A percentile compares a stretch with the other conserved stretches of the same genome.
Evolutionary conservation across 2,888 invertebrate species (phyloP).

Genomic region (Philhelius pedissequus): DNA sequence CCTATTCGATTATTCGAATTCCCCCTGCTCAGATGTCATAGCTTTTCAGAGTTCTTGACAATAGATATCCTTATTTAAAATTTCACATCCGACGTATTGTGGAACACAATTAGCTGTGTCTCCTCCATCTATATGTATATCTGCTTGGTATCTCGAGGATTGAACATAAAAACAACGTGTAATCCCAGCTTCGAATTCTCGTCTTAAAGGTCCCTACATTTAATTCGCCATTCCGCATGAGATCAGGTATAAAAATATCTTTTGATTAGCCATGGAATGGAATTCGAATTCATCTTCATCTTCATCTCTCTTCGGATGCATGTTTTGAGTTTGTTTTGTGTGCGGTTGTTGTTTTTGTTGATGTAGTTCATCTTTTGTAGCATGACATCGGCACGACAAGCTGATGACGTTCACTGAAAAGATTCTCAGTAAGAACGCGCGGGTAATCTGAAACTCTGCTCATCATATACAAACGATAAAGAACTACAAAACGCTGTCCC

Average conservation of each 20-base stretch:
- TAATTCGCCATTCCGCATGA: slow-evolving; percentile 33
- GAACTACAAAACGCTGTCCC: slow-evolving; percentile 26
- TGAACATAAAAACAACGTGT: slow-evolving; percentile 3
- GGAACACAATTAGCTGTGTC: slow-evolving; percentile 62
- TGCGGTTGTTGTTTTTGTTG: neutral
- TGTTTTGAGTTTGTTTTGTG: slow-evolving; percentile 40
- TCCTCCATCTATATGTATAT: too few species aligned
- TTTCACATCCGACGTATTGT: slow-evolving; percentile 66
- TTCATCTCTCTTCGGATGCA: slow-evolving; percentile 22
- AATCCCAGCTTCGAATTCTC: slow-evolving; percentile 22
- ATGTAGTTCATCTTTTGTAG: slow-evolving; percentile 21
- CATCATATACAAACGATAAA: slow-evolving; percentile 21
- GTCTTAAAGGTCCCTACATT: neutral
- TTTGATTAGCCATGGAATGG: slow-evolving; percentile 66
- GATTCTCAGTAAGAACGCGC: slow-evolving; percentile 40
- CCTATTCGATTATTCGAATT: neutral
- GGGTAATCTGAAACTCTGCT: slow-evolving; percentile 59
- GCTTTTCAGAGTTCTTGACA: slow-evolving; percentile 40
- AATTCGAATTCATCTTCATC: slow-evolving; percentile 63
- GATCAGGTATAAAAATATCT: slow-evolving; percentile 61
- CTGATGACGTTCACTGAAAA: slow-evolving; percentile 61
- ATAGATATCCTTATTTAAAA: slow-evolving; percentile 66
- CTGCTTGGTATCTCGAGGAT: slow-evolving; percentile 4
- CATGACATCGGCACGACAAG: slow-evolving; percentile 65
- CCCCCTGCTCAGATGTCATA: slow-evolving; percentile 22